Conservation (phyloP, 2,888 invertebrate species). For the Panzeria rudis region DNA sequence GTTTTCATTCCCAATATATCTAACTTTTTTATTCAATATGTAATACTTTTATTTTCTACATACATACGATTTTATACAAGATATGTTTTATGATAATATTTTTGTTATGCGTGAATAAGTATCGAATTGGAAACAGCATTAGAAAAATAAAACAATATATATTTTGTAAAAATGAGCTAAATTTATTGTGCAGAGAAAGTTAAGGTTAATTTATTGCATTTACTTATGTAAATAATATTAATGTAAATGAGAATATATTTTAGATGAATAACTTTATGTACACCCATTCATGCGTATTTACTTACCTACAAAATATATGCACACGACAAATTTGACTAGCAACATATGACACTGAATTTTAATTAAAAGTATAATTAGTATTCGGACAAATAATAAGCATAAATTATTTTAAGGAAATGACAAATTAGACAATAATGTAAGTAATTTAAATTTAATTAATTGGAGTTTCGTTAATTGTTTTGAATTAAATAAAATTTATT, state of each 20-base stretch:
- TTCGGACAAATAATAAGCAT: not conserved
- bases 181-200: slow-evolving; percentile 8
- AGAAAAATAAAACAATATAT: slow-evolving; percentile 33
- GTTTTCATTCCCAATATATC: not conserved
- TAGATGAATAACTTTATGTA: not conserved
- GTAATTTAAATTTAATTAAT: not conserved
- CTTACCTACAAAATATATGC: not conserved
- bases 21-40: not conserved
- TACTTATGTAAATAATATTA: slow-evolving; percentile 10
- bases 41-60: not conserved
- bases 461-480: not conserved
- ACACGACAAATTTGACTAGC: not conserved
- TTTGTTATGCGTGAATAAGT: slow-evolving; percentile 62
- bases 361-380: slow-evolving; percentile 7
- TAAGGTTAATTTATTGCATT: not conserved
- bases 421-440: not conserved
- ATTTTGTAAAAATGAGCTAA: not conserved
- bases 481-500: not conserved
- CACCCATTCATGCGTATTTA: not conserved
- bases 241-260: slow-evolving; percentile 1
- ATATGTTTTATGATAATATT: not conserved
- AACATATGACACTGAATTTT: slow-evolving; percentile 47
- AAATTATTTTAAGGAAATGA: not conserved
- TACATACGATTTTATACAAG: not conserved
- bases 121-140: slow-evolving; percentile 52